Percentiles rank a stretch among this genome's conserved stretches.
Conservation (phyloP, 2,888 invertebrate genomes). For the Horisme vitalbata region DNA sequence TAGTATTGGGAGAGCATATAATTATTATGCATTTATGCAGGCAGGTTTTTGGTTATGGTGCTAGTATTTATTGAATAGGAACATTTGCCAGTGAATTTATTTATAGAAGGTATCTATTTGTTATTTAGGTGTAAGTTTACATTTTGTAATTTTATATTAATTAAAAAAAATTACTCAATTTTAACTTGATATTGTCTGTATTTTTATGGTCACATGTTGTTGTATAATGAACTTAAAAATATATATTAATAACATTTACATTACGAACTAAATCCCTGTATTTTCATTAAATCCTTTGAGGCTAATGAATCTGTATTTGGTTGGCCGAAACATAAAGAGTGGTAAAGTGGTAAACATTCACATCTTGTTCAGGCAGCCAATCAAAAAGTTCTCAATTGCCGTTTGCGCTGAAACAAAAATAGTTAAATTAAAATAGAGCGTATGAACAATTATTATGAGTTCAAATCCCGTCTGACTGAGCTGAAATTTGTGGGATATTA, state of each 20-base stretch:
- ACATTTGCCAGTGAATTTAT: conserved; percentile 6
- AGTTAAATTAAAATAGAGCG: background rate
- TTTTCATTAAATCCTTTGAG: conserved; percentile 73
- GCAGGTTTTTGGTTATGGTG: conserved; percentile 13
- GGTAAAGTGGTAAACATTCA: conserved; percentile 50
- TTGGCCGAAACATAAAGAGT: conserved; percentile 64
- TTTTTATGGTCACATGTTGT: conserved; percentile 68
- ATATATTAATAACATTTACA: conserved; percentile 74
- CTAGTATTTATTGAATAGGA: background rate
- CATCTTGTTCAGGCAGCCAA: conserved; percentile 82
- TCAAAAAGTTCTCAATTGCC: conserved; percentile 88
- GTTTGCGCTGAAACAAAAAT: conserved; percentile 85
- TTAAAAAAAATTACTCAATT: conserved; percentile 19
- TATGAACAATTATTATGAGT: too few relatives aligned
- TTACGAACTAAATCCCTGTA: conserved; percentile 82
- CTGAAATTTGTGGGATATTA: too few relatives aligned
- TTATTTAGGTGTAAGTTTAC: conserved; percentile 20
- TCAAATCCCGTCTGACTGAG: too few relatives aligned
- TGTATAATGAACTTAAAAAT: conserved; percentile 77
- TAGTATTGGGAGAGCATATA: background rate
- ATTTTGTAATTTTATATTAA: conserved; percentile 19
- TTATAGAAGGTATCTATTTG: conserved; percentile 10
- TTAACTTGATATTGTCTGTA: conserved; percentile 72
- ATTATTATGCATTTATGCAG: conserved; percentile 16
- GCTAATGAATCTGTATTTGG: conserved; percentile 72